phyloP scores from a whole-genome alignment of 2,113 vertebrate genomes.

The Pseudopodoces humilis region DNA sequence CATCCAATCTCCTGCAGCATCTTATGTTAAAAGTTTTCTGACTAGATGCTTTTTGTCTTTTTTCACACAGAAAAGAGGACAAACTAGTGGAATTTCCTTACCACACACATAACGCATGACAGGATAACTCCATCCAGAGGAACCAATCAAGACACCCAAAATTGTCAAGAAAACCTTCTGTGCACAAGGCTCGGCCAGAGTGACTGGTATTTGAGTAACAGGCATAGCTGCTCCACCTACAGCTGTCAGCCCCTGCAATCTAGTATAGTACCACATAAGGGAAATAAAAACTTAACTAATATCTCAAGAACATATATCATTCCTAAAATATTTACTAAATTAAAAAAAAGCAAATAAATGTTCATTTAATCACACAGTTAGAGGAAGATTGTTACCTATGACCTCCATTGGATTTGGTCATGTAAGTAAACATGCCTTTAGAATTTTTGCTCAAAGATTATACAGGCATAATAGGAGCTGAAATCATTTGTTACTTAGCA shows the following conservation, averaged over 20 bases:
- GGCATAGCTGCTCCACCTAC: conserved; percentile 89
- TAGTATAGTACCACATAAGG: neutral
- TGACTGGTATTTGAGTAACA: conserved; percentile 85
- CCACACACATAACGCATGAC: conserved; percentile 85
- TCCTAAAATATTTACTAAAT: neutral
- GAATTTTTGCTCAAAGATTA: neutral
- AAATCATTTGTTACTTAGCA: neutral
- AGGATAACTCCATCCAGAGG: conserved; percentile 85
- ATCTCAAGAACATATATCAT: neutral
- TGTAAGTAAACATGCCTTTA: neutral
- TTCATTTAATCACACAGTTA: neutral
- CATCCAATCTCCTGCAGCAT: neutral
- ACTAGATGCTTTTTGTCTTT: neutral
- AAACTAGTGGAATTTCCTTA: conserved; percentile 67
- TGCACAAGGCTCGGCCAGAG: conserved; percentile 85
- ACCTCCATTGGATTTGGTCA: neutral
- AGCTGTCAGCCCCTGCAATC: conserved; percentile 80
- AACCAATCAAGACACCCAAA: conserved; percentile 82
- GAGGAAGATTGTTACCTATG: neutral
- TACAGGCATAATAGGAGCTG: neutral
- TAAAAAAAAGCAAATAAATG: neutral
- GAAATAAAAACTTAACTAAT: neutral
- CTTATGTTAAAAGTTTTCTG: neutral
- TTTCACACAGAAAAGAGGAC: neutral
- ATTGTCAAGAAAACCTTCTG: conserved; percentile 87